phyloP scores from a whole-genome alignment of 2,888 invertebrate species.

The Cantharis rustica region DNA sequence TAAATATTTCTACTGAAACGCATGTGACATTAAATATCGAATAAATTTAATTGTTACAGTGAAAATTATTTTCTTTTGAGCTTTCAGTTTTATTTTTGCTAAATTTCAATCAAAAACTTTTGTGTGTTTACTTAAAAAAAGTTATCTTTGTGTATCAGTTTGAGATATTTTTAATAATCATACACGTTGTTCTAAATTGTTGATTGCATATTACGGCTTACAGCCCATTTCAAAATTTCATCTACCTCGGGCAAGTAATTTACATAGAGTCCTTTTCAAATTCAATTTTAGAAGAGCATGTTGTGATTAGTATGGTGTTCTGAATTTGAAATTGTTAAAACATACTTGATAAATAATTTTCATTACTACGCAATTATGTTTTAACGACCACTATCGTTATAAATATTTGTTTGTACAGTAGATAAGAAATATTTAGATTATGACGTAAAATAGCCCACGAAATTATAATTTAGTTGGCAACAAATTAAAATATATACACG shows the following conservation, averaged over 20 bases:
- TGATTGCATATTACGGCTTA: background rate
- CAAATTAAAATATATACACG: background rate
- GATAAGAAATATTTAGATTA: background rate
- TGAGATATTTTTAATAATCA: background rate
- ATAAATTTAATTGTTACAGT: too few relatives aligned
- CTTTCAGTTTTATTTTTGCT: background rate
- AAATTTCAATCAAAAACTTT: background rate
- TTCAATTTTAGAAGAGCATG: background rate
- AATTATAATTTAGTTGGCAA: background rate
- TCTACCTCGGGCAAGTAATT: background rate
- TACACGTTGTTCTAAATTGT: background rate
- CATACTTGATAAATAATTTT: background rate
- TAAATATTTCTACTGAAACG: too few relatives aligned
- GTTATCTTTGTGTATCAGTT: background rate
- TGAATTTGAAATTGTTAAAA: background rate
- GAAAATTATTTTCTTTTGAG: background rate
- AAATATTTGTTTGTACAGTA: background rate
- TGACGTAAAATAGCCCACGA: background rate
- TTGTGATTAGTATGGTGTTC: background rate
- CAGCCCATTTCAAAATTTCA: background rate
- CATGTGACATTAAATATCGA: too few relatives aligned
- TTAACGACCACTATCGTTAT: background rate
- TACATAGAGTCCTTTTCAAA: background rate
- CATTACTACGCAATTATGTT: background rate
- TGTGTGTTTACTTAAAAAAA: background rate